Evolutionary conservation across 2,113 vertebrate genomes (phyloP).

Genomic region (Notechis scutatus): DNA sequence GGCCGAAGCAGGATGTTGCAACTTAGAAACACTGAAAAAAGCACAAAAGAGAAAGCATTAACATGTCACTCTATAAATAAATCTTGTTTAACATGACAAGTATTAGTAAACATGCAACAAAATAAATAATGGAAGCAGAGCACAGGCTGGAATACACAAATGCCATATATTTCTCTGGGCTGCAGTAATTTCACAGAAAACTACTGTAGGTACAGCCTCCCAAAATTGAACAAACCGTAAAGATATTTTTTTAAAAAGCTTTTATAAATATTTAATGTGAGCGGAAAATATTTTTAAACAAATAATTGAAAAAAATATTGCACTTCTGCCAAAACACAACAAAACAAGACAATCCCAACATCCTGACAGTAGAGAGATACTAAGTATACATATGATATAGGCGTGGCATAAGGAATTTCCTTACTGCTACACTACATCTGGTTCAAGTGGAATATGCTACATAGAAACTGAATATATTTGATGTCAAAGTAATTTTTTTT

Average conservation of each 20-base stretch:
- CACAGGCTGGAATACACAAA: neutral
- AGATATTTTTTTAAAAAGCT: conserved; percentile 8
- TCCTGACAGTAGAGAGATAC: neutral
- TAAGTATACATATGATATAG: neutral
- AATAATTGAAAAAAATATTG: neutral
- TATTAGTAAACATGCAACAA: conserved; percentile 59
- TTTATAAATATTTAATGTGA: conserved; percentile 31
- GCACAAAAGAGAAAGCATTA: conserved; percentile 61
- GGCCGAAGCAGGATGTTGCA: conserved; percentile 47
- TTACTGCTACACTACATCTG: neutral
- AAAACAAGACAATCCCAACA: neutral
- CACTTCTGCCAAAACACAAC: neutral
- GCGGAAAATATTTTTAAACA: neutral
- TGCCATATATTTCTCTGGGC: conserved; percentile 15
- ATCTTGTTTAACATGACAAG: conserved; percentile 47
- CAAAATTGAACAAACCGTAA: conserved; percentile 45
- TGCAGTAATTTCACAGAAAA: conserved; percentile 29
- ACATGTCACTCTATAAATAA: conserved; percentile 49
- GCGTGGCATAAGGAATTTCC: neutral
- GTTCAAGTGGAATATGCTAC: neutral
- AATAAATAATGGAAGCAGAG: conserved; percentile 39
- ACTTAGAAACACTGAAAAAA: conserved; percentile 51
- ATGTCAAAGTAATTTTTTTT: neutral
- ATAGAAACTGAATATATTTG: neutral
- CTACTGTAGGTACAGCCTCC: neutral